Evolutionary conservation across 2,888 invertebrate genomes (phyloP).

Genomic region (Hedya salicella): DNA sequence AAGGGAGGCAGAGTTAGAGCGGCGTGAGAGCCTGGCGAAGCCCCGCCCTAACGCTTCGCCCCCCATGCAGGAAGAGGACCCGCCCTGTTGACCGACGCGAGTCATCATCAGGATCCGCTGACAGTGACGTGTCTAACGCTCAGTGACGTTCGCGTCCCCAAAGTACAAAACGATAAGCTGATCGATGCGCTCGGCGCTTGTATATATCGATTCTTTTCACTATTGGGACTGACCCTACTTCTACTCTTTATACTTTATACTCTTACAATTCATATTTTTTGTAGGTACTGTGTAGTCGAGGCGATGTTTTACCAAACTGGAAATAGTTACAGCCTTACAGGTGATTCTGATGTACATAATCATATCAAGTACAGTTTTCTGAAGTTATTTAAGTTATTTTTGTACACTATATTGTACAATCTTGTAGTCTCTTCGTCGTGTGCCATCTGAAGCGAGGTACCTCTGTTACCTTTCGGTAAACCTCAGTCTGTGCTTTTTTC

Average conservation of each 20-base stretch:
- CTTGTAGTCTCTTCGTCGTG: conserved; percentile 74
- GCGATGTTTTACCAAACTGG: conserved; percentile 47
- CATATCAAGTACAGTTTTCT: conserved; percentile 81
- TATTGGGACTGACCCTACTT: conserved; percentile 40
- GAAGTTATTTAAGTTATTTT: conserved; percentile 66
- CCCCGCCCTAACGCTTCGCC: conserved; percentile 48
- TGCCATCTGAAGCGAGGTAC: conserved; percentile 75
- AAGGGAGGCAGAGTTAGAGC: conserved; percentile 65
- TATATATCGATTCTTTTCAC: conserved; percentile 53
- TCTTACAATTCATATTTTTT: conserved; percentile 38
- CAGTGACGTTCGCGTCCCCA: conserved; percentile 63
- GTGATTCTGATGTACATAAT: conserved; percentile 73
- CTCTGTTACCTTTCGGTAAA: conserved; percentile 74
- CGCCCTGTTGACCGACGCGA: conserved; percentile 78
- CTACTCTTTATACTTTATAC: conserved; percentile 56
- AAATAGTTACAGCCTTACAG: conserved; percentile 53
- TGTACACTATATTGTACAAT: conserved; percentile 70
- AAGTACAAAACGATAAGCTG: conserved; percentile 67
- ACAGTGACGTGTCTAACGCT: conserved; percentile 67
- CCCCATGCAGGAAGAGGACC: conserved; percentile 50
- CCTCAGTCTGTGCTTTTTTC: conserved; percentile 78
- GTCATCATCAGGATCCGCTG: conserved; percentile 66
- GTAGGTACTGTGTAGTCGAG: conserved; percentile 41
- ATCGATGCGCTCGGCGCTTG: conserved; percentile 45
- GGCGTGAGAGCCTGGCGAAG: conserved; percentile 56